Evolutionary conservation across 1,140 invertebrate genomes (phyloP).

Genomic region (Drosophila nigrodunni): DNA sequence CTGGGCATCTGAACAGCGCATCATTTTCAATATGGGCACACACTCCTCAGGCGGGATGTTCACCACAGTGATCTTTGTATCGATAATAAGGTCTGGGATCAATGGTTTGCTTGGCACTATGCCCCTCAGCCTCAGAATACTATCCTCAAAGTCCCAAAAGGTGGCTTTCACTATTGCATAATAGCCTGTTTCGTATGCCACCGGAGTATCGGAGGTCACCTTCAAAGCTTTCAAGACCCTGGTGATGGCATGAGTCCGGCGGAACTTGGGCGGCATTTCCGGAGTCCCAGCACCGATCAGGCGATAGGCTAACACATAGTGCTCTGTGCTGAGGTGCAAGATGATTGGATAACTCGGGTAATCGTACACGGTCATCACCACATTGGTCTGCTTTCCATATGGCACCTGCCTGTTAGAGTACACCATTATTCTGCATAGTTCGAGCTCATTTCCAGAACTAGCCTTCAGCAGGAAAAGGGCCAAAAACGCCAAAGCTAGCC

Average conservation of each 20-base stretch:
- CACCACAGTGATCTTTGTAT: background rate
- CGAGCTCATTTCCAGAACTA: background rate
- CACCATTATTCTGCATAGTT: conserved; percentile 12
- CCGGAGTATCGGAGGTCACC: background rate
- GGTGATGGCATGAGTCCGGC: background rate
- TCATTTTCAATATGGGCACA: conserved; percentile 8
- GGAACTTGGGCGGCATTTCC: conserved; percentile 5
- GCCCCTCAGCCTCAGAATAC: conserved; percentile 1
- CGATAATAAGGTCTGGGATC: background rate
- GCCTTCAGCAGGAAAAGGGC: background rate
- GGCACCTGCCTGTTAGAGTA: conserved; percentile 29
- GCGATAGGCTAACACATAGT: conserved; percentile 35
- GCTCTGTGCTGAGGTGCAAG: conserved; percentile 22
- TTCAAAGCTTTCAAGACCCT: background rate
- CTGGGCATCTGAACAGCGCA: background rate
- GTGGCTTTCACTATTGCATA: conserved; percentile 20
- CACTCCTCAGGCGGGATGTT: background rate
- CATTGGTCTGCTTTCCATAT: conserved; percentile 25
- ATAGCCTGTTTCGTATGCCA: conserved; percentile 39
- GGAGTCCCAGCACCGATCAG: background rate
- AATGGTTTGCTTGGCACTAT: background rate
- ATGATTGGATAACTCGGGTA: conserved; percentile 10
- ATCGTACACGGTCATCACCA: conserved; percentile 32
- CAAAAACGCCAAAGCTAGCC: background rate
- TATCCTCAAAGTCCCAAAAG: conserved; percentile 40